Evolutionary conservation across 2,113 vertebrate species (phyloP).

Genomic region (Corythaixoides concolor): DNA sequence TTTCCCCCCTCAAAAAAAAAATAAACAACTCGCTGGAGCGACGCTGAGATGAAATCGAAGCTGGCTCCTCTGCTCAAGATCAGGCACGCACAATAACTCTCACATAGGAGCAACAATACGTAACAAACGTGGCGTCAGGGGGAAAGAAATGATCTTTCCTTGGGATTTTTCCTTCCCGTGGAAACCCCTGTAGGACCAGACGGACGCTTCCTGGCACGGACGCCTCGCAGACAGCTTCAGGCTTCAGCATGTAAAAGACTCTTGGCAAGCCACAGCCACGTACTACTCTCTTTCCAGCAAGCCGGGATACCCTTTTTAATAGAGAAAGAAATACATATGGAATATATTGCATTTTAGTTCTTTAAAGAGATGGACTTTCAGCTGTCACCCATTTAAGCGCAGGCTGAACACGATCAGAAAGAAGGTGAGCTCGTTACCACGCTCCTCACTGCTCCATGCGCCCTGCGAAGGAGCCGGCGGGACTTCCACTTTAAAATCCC

Average conservation of each 20-base stretch:
- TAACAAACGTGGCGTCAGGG: rapidly evolving
- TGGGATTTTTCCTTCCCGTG: not conserved
- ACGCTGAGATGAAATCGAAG: not conserved
- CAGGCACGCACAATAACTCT: not conserved
- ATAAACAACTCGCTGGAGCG: not conserved
- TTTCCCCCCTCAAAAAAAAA: not conserved
- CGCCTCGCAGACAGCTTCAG: not conserved
- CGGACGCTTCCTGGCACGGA: not conserved
- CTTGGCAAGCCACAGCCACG: not conserved
- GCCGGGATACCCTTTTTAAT: not conserved
- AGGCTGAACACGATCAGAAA: not conserved
- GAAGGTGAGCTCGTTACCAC: not conserved
- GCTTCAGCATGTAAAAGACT: not conserved
- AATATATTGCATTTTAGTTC: not conserved
- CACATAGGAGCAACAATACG: not conserved
- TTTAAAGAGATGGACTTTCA: not conserved
- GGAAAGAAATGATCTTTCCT: not conserved
- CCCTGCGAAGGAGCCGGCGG: not conserved
- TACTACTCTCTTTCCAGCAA: too few relatives aligned
- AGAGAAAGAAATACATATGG: not conserved
- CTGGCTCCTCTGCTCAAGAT: not conserved
- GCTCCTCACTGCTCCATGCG: too few relatives aligned
- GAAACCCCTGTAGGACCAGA: not conserved
- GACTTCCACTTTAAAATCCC: not conserved
- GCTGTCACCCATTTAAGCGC: not conserved